These are phyloP conservation scores for Ptychochromis oligacanthus DNA, from an alignment of 2,113 vertebrate species.

Conservation along the genomic window DNA sequence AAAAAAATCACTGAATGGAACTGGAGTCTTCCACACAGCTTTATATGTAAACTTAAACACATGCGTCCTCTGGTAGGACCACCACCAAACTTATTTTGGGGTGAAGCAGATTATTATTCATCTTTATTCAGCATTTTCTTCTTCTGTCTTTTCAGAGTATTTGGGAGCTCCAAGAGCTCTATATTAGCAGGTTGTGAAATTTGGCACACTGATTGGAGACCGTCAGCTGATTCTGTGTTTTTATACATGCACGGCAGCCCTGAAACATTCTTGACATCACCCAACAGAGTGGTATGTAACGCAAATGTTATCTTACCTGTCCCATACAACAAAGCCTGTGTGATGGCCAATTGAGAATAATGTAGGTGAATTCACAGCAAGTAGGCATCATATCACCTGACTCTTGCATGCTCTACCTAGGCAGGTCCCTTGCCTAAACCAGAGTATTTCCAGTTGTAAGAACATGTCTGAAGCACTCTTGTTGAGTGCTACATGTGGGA, in stretches of 20 bases:
- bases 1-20: neutral
- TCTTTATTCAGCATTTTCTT: neutral
- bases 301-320: neutral
- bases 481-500: neutral
- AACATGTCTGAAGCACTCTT: neutral
- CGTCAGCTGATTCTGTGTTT: neutral
- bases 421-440: neutral
- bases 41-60: neutral
- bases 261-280: neutral
- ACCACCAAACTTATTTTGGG: neutral
- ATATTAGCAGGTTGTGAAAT: neutral
- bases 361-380: neutral
- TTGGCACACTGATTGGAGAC: neutral
- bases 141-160: slow-evolving; percentile 1
- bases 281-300: neutral
- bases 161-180: neutral
- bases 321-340: neutral
- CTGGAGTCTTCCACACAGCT: neutral
- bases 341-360: neutral
- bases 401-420: neutral
- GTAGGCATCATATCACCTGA: neutral
- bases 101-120: slow-evolving; percentile 6
- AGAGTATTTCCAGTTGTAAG: neutral
- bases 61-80: neutral
- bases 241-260: neutral